Evolutionary conservation across 2,797 vertebrate genomes (phyloP).

Genomic region (Falco biarmicus): DNA sequence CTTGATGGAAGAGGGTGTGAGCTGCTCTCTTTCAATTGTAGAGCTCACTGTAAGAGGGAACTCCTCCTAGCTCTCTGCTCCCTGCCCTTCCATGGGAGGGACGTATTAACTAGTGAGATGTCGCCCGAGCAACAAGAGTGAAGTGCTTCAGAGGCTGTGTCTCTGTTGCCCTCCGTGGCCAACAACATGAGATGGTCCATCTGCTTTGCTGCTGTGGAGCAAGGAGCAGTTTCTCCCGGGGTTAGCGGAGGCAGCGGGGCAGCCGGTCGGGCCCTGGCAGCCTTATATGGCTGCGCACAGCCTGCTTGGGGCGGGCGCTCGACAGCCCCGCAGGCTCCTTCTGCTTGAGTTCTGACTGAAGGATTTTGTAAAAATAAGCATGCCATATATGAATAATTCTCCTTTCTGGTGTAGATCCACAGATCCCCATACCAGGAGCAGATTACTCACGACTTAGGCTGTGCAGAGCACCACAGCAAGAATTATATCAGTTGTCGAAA

Average conservation of each 20-base stretch:
- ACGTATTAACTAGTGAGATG: fast-evolving
- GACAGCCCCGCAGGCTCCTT: not conserved
- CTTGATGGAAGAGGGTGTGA: not conserved
- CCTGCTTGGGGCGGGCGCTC: not conserved
- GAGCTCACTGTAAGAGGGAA: not conserved
- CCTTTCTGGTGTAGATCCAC: slow-evolving; percentile 8
- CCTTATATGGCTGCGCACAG: slow-evolving; percentile 52
- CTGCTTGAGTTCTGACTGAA: not conserved
- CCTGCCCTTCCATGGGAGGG: not conserved
- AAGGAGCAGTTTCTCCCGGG: not conserved
- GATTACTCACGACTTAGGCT: not conserved
- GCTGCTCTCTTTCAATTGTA: not conserved
- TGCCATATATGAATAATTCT: slow-evolving; percentile 60
- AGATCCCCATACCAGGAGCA: not conserved
- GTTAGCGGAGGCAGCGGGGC: not conserved
- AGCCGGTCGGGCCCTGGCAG: not conserved
- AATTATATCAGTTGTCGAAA: not conserved
- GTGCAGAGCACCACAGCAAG: not conserved
- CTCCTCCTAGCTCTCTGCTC: not conserved
- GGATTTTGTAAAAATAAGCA: not conserved
- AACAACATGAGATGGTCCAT: not conserved
- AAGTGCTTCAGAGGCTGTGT: not conserved
- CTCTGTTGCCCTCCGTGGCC: not conserved
- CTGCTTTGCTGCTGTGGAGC: not conserved
- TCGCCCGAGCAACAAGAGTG: not conserved